Conservation (phyloP, 2,888 invertebrate genomes). For the Campoplex nolae region DNA sequence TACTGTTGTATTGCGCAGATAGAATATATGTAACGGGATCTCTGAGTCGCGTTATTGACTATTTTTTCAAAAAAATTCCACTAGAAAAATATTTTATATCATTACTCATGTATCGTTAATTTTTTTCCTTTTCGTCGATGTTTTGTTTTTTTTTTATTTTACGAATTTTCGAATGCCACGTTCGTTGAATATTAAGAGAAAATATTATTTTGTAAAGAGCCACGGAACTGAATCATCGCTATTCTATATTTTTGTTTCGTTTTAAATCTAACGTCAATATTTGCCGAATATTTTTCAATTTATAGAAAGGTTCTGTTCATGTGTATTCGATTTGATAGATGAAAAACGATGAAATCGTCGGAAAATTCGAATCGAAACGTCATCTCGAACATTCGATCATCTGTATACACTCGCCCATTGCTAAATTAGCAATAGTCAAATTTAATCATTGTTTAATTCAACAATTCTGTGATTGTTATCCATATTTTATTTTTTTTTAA, state of each 20-base stretch:
- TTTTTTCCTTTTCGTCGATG: constrained; percentile 33
- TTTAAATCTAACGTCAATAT: not conserved
- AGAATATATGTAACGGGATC: constrained; percentile 69
- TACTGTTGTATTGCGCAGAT: constrained; percentile 67
- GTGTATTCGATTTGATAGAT: not conserved
- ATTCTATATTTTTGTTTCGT: not conserved
- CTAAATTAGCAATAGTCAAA: not conserved
- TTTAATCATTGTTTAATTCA: not conserved
- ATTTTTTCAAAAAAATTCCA: constrained; percentile 73
- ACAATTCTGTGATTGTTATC: not conserved
- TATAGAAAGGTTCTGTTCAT: not conserved
- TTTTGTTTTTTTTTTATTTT: not conserved
- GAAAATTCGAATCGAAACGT: not conserved
- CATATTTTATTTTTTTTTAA: too few species aligned
- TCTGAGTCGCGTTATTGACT: constrained; percentile 67
- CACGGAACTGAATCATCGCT: constrained; percentile 52
- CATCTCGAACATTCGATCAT: too few species aligned
- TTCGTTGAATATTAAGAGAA: constrained; percentile 48
- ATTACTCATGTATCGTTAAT: constrained; percentile 61
- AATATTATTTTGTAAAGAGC: constrained; percentile 54
- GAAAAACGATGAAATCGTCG: not conserved
- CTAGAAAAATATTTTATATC: constrained; percentile 70
- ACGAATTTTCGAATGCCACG: constrained; percentile 35
- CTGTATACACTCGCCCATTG: too few species aligned
- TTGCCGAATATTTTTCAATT: not conserved